A percentile compares a stretch with the other conserved stretches of the same genome.
These are phyloP conservation scores for Cheilosia vernalis DNA, from an alignment of 2,888 invertebrate species.

Conservation along the genomic window DNA sequence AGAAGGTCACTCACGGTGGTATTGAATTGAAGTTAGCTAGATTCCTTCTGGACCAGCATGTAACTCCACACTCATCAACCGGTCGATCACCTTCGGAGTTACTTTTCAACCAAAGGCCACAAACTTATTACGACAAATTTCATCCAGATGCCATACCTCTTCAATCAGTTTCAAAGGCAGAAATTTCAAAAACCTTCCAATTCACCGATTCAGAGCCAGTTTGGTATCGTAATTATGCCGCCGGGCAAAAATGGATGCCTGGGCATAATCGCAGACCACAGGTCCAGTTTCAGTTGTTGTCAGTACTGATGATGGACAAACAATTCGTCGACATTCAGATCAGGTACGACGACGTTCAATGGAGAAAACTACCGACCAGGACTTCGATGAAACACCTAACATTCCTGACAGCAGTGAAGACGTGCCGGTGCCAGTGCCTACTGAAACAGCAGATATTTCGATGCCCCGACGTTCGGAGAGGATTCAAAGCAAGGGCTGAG, in stretches of 20 bases:
- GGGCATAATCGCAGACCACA: too few relatives aligned
- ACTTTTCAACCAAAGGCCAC: slow-evolving; percentile 2
- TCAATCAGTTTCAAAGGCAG: not conserved
- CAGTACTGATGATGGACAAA: too few relatives aligned
- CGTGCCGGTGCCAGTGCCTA: not conserved
- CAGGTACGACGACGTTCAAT: slow-evolving; percentile 24
- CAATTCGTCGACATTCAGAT: not conserved
- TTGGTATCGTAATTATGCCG: too few relatives aligned
- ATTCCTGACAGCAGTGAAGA: not conserved
- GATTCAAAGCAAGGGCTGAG: too few relatives aligned
- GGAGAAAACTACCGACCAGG: not conserved
- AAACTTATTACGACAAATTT: slow-evolving; percentile 25
- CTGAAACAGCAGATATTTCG: too few relatives aligned
- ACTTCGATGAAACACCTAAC: not conserved
- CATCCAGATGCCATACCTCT: slow-evolving; percentile 31
- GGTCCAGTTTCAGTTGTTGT: too few relatives aligned
- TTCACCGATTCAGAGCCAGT: not conserved
- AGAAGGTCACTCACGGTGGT: not conserved
- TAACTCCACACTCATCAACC: slow-evolving; percentile 11
- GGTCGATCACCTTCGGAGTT: not conserved
- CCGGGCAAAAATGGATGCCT: too few relatives aligned
- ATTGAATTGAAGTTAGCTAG: not conserved
- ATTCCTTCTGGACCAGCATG: not conserved
- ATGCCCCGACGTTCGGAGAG: too few relatives aligned
- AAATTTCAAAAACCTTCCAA: too few relatives aligned